Percentiles rank a stretch among this genome's conserved stretches.
Evolutionary conservation across 2,888 invertebrate species (phyloP).

Genomic region (Dusona sp.): DNA sequence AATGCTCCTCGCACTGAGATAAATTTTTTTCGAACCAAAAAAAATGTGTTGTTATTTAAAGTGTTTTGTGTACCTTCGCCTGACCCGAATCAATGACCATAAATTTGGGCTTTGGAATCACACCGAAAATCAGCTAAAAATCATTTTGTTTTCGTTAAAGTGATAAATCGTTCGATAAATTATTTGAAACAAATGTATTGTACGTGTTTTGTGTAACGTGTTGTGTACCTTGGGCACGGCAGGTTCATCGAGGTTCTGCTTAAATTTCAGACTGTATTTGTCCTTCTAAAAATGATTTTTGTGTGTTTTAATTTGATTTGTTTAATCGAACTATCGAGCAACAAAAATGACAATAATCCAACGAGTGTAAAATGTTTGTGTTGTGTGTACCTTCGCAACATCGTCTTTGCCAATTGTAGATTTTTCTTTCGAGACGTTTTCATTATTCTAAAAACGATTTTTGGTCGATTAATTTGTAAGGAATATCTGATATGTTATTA

Average conservation of each 20-base stretch:
- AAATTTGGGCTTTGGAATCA: constrained; percentile 67
- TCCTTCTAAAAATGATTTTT: constrained; percentile 66
- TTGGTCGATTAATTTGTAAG: not conserved
- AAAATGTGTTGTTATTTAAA: not conserved
- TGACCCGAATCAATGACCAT: constrained; percentile 70
- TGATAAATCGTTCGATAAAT: not conserved
- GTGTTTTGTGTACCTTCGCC: constrained; percentile 71
- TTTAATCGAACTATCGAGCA: not conserved
- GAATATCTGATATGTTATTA: not conserved
- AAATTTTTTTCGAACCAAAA: not conserved
- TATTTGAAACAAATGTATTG: not conserved
- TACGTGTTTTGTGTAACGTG: constrained; percentile 10
- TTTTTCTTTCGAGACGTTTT: constrained; percentile 73
- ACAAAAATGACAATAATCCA: constrained; percentile 12
- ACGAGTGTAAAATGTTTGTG: constrained; percentile 20
- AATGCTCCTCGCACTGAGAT: not conserved
- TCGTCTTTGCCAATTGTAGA: constrained; percentile 74
- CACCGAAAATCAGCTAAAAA: constrained; percentile 37
- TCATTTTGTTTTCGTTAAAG: constrained; percentile 12
- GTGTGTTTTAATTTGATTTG: not conserved
- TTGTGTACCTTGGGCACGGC: constrained; percentile 74
- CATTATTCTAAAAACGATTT: constrained; percentile 71
- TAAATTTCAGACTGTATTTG: constrained; percentile 66
- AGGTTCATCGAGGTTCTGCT: constrained; percentile 70
- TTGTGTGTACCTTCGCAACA: constrained; percentile 74